Evolutionary conservation across 92 coral and sea anemone species (phyloP).

Genomic region (Ricordea florida): DNA sequence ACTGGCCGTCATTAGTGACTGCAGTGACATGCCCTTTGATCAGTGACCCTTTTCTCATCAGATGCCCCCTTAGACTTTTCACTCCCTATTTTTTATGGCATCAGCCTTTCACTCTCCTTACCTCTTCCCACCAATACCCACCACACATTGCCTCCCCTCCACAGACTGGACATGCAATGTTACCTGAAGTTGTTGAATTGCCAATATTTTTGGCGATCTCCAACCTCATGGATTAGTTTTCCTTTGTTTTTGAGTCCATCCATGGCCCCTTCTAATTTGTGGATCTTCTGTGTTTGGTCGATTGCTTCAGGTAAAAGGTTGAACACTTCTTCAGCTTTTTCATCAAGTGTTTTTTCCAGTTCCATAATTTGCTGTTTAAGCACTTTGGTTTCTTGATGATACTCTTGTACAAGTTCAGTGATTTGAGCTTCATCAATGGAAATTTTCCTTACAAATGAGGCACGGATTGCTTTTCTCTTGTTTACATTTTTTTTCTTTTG

Average conservation of each 20-base stretch:
- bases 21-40: neutral
- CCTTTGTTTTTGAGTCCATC: neutral
- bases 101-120: neutral
- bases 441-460: neutral
- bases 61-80: neutral
- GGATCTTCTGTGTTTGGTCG: neutral
- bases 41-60: neutral
- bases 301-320: neutral
- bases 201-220: neutral
- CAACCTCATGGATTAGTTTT: neutral
- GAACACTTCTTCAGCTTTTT: neutral
- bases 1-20: no score
- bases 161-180: neutral
- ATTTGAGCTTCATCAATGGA: neutral
- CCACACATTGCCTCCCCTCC: neutral
- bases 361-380: neutral
- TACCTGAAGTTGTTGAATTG: neutral
- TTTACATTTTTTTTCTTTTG: neutral
- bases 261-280: neutral
- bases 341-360: neutral
- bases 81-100: neutral
- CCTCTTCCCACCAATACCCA: neutral
- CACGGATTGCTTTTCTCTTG: neutral
- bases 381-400: neutral
- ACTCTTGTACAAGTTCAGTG: neutral